Conservation (phyloP, 2,113 vertebrate genomes). For the Sakesphorus luctuosus region DNA sequence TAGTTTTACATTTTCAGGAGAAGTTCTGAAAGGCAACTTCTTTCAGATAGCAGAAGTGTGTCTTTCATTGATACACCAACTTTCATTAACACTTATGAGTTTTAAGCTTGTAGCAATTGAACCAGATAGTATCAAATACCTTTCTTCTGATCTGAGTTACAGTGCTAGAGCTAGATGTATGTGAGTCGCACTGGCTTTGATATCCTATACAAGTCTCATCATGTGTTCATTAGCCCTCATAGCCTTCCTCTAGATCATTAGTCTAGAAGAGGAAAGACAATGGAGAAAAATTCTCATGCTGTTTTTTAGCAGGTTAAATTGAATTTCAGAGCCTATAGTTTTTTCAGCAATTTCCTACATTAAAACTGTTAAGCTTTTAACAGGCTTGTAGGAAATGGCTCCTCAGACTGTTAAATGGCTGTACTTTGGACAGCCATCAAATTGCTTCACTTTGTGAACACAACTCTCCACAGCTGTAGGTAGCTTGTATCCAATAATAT, state of each 20-base stretch:
- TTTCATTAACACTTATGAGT: not conserved
- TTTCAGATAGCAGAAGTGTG: not conserved
- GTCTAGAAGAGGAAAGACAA: not conserved
- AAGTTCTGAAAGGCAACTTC: not conserved
- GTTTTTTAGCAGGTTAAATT: conserved; percentile 6
- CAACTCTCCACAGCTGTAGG: not conserved
- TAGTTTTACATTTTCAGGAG: not conserved
- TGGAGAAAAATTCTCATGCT: not conserved
- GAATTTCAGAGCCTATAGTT: not conserved
- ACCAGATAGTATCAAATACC: not conserved
- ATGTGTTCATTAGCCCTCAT: conserved; percentile 20
- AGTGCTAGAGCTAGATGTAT: not conserved
- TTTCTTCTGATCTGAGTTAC: not conserved
- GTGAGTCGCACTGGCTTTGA: not conserved
- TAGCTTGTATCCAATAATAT: not conserved
- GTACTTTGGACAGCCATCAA: not conserved
- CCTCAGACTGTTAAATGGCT: not conserved
- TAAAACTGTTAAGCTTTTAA: not conserved
- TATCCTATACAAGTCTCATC: not conserved
- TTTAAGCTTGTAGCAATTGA: not conserved
- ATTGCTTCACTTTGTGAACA: not conserved
- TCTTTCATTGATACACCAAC: not conserved
- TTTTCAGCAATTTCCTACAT: not conserved
- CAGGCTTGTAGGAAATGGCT: not conserved
- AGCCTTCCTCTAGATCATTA: conserved; percentile 1